A percentile compares a stretch with the other conserved stretches of the same genome.
Conservation (phyloP, 2,797 vertebrate species). For the Serranus cabrilla region DNA sequence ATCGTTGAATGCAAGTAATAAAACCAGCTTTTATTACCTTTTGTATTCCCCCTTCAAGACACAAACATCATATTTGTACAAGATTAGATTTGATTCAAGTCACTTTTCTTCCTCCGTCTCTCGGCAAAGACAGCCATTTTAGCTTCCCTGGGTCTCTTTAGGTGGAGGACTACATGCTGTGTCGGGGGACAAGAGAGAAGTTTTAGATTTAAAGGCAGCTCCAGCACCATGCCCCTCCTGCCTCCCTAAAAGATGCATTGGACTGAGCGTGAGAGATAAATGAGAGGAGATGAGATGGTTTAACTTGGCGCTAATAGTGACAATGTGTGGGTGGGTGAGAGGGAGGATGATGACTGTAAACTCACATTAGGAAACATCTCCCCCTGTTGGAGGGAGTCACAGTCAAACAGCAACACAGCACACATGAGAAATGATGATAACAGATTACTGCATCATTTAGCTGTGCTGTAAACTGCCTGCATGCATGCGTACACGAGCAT, state of each 20-base stretch:
- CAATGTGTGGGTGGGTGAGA: conserved; percentile 71
- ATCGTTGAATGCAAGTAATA: conserved; percentile 63
- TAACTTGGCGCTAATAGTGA: conserved; percentile 80
- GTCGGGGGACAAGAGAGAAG: conserved; percentile 41
- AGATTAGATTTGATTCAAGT: conserved; percentile 68
- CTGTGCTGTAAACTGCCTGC: conserved; percentile 49
- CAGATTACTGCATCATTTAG: conserved; percentile 70
- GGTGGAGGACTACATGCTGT: conserved; percentile 34
- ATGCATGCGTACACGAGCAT: conserved; percentile 13
- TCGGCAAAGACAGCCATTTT: conserved; percentile 65
- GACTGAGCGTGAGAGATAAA: conserved; percentile 68
- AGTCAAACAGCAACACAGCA: conserved; percentile 35
- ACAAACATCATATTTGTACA: conserved; percentile 66
- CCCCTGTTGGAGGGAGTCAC: conserved; percentile 83
- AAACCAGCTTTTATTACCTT: conserved; percentile 75
- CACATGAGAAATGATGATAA: conserved; percentile 55
- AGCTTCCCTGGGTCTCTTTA: conserved; percentile 45
- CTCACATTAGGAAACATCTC: conserved; percentile 85
- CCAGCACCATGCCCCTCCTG: conserved; percentile 13
- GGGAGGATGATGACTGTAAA: conserved; percentile 62
- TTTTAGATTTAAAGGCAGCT: conserved; percentile 64
- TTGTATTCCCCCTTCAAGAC: conserved; percentile 66
- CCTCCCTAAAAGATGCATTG: conserved; percentile 65
- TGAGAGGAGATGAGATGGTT: conserved; percentile 79
- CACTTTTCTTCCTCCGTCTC: conserved; percentile 55